phyloP scores from a whole-genome alignment of 2,113 vertebrate genomes.

The Corythornis madagascariensis region DNA sequence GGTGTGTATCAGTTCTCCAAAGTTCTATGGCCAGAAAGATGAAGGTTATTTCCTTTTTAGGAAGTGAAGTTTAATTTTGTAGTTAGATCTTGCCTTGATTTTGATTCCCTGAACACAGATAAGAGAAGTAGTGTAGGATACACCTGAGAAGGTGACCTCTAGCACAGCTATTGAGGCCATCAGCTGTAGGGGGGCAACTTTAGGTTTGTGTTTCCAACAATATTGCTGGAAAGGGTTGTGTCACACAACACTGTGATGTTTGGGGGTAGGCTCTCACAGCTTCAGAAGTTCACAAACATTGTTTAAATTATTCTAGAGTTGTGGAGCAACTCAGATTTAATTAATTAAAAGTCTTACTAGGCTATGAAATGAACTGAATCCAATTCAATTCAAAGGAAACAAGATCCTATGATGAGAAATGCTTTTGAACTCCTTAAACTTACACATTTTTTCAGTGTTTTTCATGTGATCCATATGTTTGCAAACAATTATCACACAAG shows the following conservation, averaged over 20 bases:
- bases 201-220: background rate
- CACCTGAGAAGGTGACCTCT: rapidly evolving
- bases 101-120: background rate
- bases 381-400: background rate
- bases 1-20: background rate
- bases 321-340: background rate
- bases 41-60: background rate
- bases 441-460: background rate
- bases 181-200: background rate
- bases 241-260: background rate
- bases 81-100: background rate
- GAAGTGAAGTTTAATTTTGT: background rate
- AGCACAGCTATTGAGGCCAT: background rate
- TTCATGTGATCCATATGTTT: constrained; percentile 3
- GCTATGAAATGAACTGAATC: background rate
- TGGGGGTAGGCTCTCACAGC: background rate
- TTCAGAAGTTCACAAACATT: background rate
- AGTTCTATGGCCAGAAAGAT: background rate
- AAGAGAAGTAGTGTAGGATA: background rate
- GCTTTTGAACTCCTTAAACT: background rate
- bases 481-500: background rate
- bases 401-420: background rate
- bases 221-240: background rate
- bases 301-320: background rate
- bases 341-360: constrained; percentile 2